Evolutionary conservation across 2,888 invertebrate genomes (phyloP).

Genomic region (Morinoia aosen): DNA sequence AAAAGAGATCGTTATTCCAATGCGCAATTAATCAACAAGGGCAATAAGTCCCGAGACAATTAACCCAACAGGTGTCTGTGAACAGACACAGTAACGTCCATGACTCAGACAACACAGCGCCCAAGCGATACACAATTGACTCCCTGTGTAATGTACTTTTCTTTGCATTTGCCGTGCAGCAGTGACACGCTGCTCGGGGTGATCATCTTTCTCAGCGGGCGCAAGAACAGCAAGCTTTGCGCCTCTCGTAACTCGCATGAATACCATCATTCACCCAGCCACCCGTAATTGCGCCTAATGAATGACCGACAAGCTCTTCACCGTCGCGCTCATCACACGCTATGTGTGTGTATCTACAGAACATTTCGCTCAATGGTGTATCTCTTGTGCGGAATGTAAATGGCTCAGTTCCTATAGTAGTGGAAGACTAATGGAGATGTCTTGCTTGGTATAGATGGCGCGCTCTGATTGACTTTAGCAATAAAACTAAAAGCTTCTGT

Average conservation of each 20-base stretch:
- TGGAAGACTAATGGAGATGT: constrained; percentile 5
- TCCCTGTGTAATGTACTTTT: neutral
- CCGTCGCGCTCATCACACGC: neutral
- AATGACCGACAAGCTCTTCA: neutral
- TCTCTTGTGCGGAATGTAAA: neutral
- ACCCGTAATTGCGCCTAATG: neutral
- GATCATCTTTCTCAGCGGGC: neutral
- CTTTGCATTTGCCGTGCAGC: neutral
- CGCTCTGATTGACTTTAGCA: neutral
- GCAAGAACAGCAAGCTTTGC: neutral
- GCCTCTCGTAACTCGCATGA: neutral
- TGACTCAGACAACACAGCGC: too few species aligned
- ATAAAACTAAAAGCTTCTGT: constrained; percentile 36
- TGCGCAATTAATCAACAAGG: too few species aligned
- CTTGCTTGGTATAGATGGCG: neutral
- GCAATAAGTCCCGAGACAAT: too few species aligned
- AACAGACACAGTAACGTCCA: too few species aligned
- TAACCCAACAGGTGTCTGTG: too few species aligned
- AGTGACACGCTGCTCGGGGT: neutral
- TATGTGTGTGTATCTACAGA: neutral
- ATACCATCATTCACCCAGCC: neutral
- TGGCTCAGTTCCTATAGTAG: neutral
- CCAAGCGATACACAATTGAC: too few species aligned
- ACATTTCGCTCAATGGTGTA: neutral
- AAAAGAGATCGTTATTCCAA: too few species aligned